A percentile compares a stretch with the other conserved stretches of the same genome.
Conservation (phyloP, 2,888 invertebrate genomes). For the Perdita meconis region DNA sequence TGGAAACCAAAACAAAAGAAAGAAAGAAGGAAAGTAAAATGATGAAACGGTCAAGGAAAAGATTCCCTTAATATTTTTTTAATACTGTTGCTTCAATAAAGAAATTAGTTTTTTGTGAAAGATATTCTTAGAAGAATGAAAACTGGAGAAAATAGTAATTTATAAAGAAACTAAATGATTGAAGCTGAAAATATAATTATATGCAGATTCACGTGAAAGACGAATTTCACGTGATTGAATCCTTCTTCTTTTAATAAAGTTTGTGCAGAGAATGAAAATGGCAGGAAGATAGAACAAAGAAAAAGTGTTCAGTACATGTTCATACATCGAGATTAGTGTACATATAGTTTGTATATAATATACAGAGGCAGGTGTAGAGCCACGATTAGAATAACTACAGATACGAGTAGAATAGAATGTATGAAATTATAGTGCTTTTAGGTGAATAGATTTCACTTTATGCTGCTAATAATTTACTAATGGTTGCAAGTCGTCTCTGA, state of each 20-base stretch:
- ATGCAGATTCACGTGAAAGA: neutral
- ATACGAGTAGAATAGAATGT: conserved; percentile 67
- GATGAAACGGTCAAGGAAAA: no score
- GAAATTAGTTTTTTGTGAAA: no score
- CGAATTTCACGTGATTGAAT: neutral
- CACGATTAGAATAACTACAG: conserved; percentile 72
- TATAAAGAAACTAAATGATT: neutral
- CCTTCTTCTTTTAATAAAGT: conserved; percentile 9
- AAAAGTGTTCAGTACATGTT: conserved; percentile 58
- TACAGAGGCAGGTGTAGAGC: conserved; percentile 78
- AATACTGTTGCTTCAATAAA: no score
- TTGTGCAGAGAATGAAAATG: conserved; percentile 35
- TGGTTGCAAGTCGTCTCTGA: conserved; percentile 41
- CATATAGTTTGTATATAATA: conserved; percentile 70
- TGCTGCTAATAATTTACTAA: conserved; percentile 37
- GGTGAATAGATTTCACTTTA: conserved; percentile 54
- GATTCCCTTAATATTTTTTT: no score
- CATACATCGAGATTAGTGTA: conserved; percentile 68
- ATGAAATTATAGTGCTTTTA: conserved; percentile 62
- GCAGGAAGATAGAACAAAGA: conserved; percentile 41
- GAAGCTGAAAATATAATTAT: neutral
- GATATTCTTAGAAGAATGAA: no score
- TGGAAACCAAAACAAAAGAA: conserved; percentile 4
- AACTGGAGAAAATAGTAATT: no score
- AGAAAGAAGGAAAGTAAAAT: neutral